These are phyloP conservation scores for Limnodromus scolopaceus DNA, from an alignment of 2,797 vertebrate species.

Conservation along the genomic window DNA sequence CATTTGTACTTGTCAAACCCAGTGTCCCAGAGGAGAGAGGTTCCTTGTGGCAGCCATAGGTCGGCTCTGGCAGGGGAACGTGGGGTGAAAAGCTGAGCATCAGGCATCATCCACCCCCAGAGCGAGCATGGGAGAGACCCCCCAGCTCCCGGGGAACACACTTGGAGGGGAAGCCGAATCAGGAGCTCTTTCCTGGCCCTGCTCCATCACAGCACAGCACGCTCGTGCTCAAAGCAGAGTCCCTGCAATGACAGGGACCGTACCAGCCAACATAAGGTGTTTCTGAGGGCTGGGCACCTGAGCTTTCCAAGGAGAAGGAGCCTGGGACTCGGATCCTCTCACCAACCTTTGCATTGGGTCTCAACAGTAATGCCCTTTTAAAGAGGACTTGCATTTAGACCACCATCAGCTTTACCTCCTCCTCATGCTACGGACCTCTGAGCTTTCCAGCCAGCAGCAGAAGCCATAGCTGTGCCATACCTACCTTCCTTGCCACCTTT, in stretches of 20 bases:
- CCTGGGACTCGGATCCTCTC: neutral
- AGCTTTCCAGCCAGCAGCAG: neutral
- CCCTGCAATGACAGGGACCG: rapidly evolving
- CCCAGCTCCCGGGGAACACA: neutral
- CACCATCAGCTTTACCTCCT: rapidly evolving
- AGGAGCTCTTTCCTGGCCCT: neutral
- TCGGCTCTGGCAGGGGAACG: neutral
- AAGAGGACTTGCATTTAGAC: neutral
- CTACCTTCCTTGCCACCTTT: rapidly evolving
- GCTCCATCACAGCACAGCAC: neutral
- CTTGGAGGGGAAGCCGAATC: neutral
- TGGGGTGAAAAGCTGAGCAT: neutral
- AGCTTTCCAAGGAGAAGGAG: neutral
- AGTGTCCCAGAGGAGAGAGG: neutral
- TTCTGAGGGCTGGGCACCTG: neutral
- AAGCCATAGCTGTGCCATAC: neutral
- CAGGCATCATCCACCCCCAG: neutral
- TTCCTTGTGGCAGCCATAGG: neutral
- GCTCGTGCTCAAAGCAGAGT: neutral
- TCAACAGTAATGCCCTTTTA: neutral
- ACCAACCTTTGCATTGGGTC: neutral
- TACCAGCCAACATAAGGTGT: rapidly evolving
- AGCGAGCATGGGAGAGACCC: neutral
- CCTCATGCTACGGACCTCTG: rapidly evolving
- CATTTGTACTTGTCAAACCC: neutral